Percentiles rank a stretch among this genome's conserved stretches.
These are phyloP conservation scores for Carassius auratus DNA, from an alignment of 2,113 vertebrate species.

Conservation along the genomic window DNA sequence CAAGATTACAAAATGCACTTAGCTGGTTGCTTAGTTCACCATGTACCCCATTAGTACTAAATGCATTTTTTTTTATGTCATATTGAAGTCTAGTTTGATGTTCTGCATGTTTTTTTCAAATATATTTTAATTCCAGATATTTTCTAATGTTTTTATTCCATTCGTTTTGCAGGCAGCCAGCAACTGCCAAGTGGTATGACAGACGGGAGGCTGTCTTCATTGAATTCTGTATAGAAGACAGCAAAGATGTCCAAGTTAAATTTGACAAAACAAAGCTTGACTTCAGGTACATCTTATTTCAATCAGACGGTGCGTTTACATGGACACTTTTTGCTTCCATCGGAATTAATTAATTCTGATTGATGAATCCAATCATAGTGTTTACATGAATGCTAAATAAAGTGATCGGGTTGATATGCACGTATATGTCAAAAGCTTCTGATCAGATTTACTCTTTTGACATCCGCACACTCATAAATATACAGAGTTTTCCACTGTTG, in stretches of 20 bases:
- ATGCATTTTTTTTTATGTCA: not conserved
- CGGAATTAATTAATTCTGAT: no score
- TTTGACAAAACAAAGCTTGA: conserved; percentile 90
- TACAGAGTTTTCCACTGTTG: no score
- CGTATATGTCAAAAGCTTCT: no score
- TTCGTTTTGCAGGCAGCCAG: conserved; percentile 83
- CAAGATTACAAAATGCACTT: not conserved
- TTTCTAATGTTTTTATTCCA: not conserved
- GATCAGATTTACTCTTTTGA: no score
- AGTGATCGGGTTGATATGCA: no score
- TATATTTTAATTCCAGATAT: not conserved
- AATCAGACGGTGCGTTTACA: no score
- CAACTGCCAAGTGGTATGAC: conserved; percentile 98
- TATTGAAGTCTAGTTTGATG: not conserved
- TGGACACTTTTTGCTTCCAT: no score
- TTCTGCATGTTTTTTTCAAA: not conserved
- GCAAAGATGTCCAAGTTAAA: conserved; percentile 90
- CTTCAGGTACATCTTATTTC: conserved; percentile 53
- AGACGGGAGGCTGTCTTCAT: conserved; percentile 93
- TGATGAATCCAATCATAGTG: no score
- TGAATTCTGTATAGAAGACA: conserved; percentile 97
- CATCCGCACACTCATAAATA: no score
- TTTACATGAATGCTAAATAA: no score
- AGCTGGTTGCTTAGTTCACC: not conserved
- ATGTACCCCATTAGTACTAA: not conserved